Base-by-base conservation (phyloP, 1,140 invertebrate species). In the Zaprionus vittiger region DNA sequence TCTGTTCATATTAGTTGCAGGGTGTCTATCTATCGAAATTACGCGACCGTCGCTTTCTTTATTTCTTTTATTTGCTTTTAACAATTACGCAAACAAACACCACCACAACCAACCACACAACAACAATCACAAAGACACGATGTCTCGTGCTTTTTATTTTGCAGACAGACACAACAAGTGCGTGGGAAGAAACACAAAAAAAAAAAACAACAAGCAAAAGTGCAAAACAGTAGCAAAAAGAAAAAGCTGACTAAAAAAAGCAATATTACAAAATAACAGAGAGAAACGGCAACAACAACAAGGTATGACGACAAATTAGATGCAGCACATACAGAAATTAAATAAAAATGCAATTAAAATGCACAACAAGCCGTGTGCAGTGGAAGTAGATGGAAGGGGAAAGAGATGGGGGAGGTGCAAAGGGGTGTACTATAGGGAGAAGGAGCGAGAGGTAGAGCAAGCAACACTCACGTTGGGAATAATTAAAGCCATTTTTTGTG, bases 341-440 rank as follows among this genome's bases (percentile, higher is more conserved):
- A 87, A 87, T 89, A 83, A 89, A 87, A 87, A 87, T 89, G 81
- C 85, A 87, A 87, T 87, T 87, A 87, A 87, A 87, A 87, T 87
- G 84, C 84, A 89, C 78, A 74, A 52, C 84, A 72, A 87, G 17
- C 73, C 49, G 68, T 41, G 67, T 52, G 67, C 68, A 72, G 54
- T 34, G 54, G 59, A 62, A 70, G 65, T 38, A 15, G 60, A 66
- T 28, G 17, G 28, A 65, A 37, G 1, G n/a, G 41, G 59, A 20
- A 22, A 34, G 44, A 34, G 44, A 24, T 28, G 14, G 52, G 41
- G 14, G 12, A 26, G 38, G 7, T n/a, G 12, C 11, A 28, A 26
- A 31, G 34, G 26, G 22, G 49, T 31, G 28, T 9, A 0, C 2
- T 7, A 31, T 31, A 3, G 28, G 7, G 2, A 37, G 41, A 28